Evolutionary conservation across 2,113 vertebrate genomes (phyloP), one percentile per base, ranked within the genome.

Genomic region (Agapornis roseicollis): DNA sequence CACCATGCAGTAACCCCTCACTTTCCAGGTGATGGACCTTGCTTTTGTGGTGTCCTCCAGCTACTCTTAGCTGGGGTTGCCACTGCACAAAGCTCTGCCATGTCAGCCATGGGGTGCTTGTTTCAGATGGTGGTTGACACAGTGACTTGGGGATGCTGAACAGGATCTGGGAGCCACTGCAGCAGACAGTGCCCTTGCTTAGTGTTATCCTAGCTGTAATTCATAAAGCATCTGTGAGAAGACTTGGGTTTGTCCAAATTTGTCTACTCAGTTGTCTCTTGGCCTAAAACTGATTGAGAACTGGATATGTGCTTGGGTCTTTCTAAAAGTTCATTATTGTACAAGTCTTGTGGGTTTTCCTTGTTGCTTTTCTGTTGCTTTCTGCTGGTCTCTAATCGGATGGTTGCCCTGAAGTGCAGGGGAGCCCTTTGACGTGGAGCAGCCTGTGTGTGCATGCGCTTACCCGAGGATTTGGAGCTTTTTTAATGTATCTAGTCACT

Each of bases 21-120:
- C 46, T 60, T 41, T 27, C 31, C 46, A 27, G 28, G 24, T 29
- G 47, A 37, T 35, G 31, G 31, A 14, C 8, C 22, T 41, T 35
- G 28, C 24, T 68, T 41, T 9, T 20, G 11, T 14, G 4, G 28
- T 17, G 47, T 28, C 63, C 28, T 19, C 37, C 39, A 33, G 52
- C 29, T 10, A 0, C 28, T 24, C 7, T 19, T 22, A 15, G 15
- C 9, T 73, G 44, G 42, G 17, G 17, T 20, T 72, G 55, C 13
- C 2, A 18, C 5, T 25, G 19, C 64, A 42, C 31, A 11, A 9
- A 22, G 44, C 5, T 25, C 3, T 1, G 0, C 10, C 1, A 1
- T n/a, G 9, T n/a, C 74, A 31, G 2, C 33, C 0, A 0, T 7
- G 39, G 66, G 63, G 8, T 1, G 1, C 25, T 88, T 33, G 19